Evolutionary conservation across 2,113 vertebrate species (phyloP), one percentile per base, ranked within the genome.

Genomic region (Castor canadensis): DNA sequence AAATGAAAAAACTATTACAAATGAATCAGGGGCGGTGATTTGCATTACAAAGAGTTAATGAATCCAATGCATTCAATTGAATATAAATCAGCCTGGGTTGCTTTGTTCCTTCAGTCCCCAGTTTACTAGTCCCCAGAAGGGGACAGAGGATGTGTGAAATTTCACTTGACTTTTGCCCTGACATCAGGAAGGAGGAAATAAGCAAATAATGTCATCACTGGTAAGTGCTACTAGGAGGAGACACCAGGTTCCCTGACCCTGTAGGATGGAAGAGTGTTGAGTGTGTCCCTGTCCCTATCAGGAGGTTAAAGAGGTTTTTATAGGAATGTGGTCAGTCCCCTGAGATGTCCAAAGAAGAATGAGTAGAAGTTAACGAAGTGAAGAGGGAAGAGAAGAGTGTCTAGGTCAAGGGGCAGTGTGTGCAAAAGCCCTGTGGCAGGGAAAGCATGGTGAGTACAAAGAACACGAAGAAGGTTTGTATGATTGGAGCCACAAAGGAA

Each of bases 1-100:
- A 86, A 86, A 80, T 66, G 32, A 91, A 86, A 87, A 80, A 81
- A 87, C 64, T 38, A 91, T 81, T 54, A 80, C 56, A 66, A 81
- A 80, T 60, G 69, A 67, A 85, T 69, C 58, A 56, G 62, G 32
- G 38, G 32, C 35, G 35, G 38, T 3, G 17, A 73, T 91, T 91
- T 87, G 45, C 11, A 40, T 91, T 30, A 86, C 54, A 66, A 81
- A 95, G 75, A 56, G 24, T 71, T 9, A 28, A 17, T 38, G 19
- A 72, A 58, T 19, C 30, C 43, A 17, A 13, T 28, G 5, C 54
- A 72, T 64, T 85, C 54, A 72, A 54, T 19, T 72, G 66, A 62
- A n/a, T 54, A 12, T 30, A n/a, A 89, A 54, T 77, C 87, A 60
- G n/a, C 40, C 4, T 1, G 11, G 5, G 22, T 32, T 49, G 47